Evolutionary conservation across 2,797 vertebrate species (phyloP).

Genomic region (Zenarchopterus dispar): DNA sequence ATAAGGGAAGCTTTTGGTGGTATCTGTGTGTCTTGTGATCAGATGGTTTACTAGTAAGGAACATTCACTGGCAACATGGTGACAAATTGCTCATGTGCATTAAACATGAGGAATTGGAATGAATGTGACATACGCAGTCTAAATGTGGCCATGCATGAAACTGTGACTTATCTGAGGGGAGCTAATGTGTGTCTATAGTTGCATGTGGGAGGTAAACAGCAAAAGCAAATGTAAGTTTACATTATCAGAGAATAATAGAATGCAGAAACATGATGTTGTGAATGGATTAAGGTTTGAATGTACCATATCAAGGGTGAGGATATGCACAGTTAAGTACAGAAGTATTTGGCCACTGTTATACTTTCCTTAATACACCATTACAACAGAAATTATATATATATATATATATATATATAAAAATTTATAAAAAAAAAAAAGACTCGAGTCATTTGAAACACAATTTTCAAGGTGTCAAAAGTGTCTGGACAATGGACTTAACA

Average conservation of each 20-base stretch:
- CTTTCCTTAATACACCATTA: too few relatives aligned
- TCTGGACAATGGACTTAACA: too few relatives aligned
- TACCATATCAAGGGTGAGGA: neutral
- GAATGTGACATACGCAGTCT: neutral
- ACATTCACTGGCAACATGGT: constrained; percentile 7
- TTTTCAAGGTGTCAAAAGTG: too few relatives aligned
- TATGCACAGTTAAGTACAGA: too few relatives aligned
- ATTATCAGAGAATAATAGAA: constrained; percentile 17
- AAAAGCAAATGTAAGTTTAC: constrained; percentile 10
- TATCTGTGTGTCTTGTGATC: neutral
- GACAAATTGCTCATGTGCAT: constrained; percentile 11
- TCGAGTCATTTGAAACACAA: too few relatives aligned
- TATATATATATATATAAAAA: too few relatives aligned
- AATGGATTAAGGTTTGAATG: constrained; percentile 4
- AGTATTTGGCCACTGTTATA: too few relatives aligned
- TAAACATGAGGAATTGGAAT: neutral
- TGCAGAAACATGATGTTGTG: constrained; percentile 1
- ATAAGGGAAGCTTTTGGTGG: constrained; percentile 1
- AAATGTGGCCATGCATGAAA: constrained; percentile 5
- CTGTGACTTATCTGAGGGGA: constrained; percentile 7
- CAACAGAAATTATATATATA: too few relatives aligned
- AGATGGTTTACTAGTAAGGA: neutral
- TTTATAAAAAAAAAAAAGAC: too few relatives aligned
- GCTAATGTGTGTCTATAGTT: constrained; percentile 10
- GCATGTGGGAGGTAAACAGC: constrained; percentile 20